Evolutionary conservation across 2,797 vertebrate genomes (phyloP).

Genomic region (Hyperoplus immaculatus): DNA sequence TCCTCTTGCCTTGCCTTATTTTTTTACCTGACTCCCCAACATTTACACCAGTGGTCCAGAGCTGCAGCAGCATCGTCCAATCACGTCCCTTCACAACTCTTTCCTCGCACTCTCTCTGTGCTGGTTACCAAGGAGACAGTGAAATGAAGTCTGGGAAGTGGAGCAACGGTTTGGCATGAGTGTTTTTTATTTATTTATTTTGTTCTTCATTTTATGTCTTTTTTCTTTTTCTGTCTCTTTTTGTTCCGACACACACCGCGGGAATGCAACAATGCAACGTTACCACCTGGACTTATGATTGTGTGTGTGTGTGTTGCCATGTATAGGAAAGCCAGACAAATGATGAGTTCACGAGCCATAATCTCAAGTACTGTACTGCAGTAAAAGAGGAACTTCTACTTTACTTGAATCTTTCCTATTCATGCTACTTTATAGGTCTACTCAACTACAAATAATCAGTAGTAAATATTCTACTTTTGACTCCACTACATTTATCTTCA

Average conservation of each 20-base stretch:
- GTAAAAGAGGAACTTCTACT: too few relatives aligned
- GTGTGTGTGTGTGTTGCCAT: background rate
- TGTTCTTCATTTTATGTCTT: slow-evolving; percentile 50
- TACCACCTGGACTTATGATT: slow-evolving; percentile 39
- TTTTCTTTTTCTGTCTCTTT: slow-evolving; percentile 32
- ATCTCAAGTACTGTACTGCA: background rate
- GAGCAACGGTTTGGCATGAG: slow-evolving; percentile 73
- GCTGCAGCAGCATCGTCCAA: slow-evolving; percentile 72
- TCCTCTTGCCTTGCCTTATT: slow-evolving; percentile 32
- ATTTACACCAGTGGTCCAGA: slow-evolving; percentile 79
- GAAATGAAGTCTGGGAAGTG: slow-evolving; percentile 78
- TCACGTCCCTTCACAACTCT: slow-evolving; percentile 78
- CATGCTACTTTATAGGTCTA: too few relatives aligned
- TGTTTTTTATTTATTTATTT: slow-evolving; percentile 42
- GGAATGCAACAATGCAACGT: slow-evolving; percentile 9
- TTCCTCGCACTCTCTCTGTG: slow-evolving; percentile 71
- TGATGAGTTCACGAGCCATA: too few relatives aligned
- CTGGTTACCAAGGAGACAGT: slow-evolving; percentile 84
- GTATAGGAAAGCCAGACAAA: too few relatives aligned
- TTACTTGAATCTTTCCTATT: too few relatives aligned
- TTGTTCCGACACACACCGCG: slow-evolving; percentile 17
- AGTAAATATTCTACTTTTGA: too few relatives aligned
- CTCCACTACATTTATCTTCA: too few relatives aligned
- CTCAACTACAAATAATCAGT: too few relatives aligned
- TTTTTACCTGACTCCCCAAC: slow-evolving; percentile 73